A percentile compares a stretch with the other conserved stretches of the same genome.
Evolutionary conservation across 2,113 vertebrate species (phyloP).

Genomic region (Austrofundulus limnaeus): DNA sequence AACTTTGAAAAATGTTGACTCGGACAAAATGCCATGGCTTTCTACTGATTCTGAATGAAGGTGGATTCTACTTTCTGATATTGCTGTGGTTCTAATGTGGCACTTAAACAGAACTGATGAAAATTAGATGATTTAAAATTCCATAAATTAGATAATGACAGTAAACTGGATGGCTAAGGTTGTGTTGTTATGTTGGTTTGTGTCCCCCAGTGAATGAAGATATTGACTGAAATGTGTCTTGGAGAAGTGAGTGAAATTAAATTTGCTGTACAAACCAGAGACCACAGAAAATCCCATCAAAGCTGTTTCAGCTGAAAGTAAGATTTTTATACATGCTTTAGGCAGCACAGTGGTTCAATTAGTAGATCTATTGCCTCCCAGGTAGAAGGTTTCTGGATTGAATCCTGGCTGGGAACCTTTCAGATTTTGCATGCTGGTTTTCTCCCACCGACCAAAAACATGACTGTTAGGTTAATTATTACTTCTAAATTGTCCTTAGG

Average conservation of each 20-base stretch:
- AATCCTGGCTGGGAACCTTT: no score
- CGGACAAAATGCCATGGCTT: constrained; percentile 42
- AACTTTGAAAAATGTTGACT: constrained; percentile 37
- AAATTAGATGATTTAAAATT: constrained; percentile 4
- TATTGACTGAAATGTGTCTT: not conserved
- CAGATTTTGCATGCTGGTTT: no score
- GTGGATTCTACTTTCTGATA: constrained; percentile 24
- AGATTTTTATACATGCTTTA: not conserved
- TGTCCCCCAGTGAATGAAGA: not conserved
- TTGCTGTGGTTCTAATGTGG: constrained; percentile 13
- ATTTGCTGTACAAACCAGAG: not conserved
- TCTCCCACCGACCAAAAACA: no score
- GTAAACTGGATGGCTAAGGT: not conserved
- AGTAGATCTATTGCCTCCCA: no score
- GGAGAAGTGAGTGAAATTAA: constrained; percentile 7
- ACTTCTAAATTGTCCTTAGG: no score
- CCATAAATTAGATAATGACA: not conserved
- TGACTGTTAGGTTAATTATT: no score
- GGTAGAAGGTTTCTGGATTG: no score
- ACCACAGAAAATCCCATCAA: not conserved
- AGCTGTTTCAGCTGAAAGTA: not conserved
- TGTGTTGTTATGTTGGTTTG: not conserved
- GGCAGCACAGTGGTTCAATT: no score
- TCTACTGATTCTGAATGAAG: constrained; percentile 32
- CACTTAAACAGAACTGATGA: constrained; percentile 8